Base-by-base conservation (phyloP, 2,797 vertebrate genomes). In the Choloepus didactylus region DNA sequence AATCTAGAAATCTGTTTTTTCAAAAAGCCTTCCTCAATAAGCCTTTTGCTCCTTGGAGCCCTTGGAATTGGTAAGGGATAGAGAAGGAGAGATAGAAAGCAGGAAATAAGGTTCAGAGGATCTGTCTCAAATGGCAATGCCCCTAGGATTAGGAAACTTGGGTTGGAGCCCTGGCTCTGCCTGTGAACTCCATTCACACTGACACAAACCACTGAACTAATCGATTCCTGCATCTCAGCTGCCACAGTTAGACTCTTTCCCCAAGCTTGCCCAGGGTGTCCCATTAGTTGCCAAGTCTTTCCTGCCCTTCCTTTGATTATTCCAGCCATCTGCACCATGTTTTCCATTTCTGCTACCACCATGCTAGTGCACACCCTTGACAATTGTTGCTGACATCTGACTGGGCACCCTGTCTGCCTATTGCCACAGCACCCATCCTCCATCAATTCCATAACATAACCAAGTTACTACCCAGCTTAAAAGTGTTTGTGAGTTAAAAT, bases 1-100 rank as follows among this genome's bases (percentile, higher is more conserved):
- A 69, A 77, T 94, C 38, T 94, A 87, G 84, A 96, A 76, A 82
- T 91, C 60, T 15, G 1, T 73, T 66, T 85, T 95, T 93, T 88
- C 27, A 66, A 59, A 95, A 89, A 95, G 67, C 60, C 44, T 88
- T 66, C 66, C 70, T 79, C 64, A 75, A 18, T 60, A 56, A 66
- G 76, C 62, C 27, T 94, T 67, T 83, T 87, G 79, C 80, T 86
- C 77, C 4, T 62, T 91, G 79, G 70, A 82, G 44, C 8, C 14
- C 82, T 70, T 3, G 56, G 59, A 21, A 80, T 0, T 5, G 51
- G 59, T 56, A 64, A 1, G 89, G 46, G 79, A 38, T 60, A 94
- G 44, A 29, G 90, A 46, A 62, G 88, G 41, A 76, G 41, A 75
- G 73, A 56, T 77, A 9, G 56, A 29, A 49, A 67, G 8, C 6